Base-by-base conservation (phyloP, 1,140 invertebrate genomes). In the Bursaphelenchus mucronatus region DNA sequence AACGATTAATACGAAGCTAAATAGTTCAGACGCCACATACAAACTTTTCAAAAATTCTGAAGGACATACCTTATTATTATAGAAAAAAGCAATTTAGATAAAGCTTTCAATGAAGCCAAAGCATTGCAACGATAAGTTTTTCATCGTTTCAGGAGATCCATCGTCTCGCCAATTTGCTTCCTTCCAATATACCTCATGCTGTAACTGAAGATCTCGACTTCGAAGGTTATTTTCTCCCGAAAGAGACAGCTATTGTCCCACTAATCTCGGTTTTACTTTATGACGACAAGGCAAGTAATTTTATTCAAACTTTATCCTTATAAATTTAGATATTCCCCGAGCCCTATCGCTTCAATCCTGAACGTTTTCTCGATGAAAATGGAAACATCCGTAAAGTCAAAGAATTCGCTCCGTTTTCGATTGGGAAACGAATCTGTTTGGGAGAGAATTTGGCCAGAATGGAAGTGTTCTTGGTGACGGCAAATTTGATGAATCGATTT, bases 381-480 rank as follows among this genome's bases (percentile, higher is more conserved):
- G 63, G 63, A 15, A 64, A 51, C 3, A 13, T 64, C 17, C 30
- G 8, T 13, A 11, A 21, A 30, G 13, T 46, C 10, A 3, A 63
- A 4, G 63, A 64, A 41, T 50, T 64, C 10, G 61, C 61, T 40
- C 63, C 63, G 2, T 64, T 64, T 41, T 15, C 40, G n/a, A 46
- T 62, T 1, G 63, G 63, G 11, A 64, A 64, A 43, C 56, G 63
- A 10, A 39, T 17, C 11, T 64, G 63, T 61, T 46, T 64, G 7
- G 63, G 63, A 8, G 55, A 61, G 43, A 19, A 15, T n/a, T 63
- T 64, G 40, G 63, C 63, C 17, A 46, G 41, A 39, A 62, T 64
- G 63, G 63, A 64, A 43, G 13, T 64, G 3, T 61, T 64, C 30
- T 43, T 64, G 30, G 40, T 64, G n/a, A 63, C 21, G 1, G 17